Evolutionary conservation across 53 echinoderm and acorn worm species (phyloP).

Genomic region (Echinarachnius parma): DNA sequence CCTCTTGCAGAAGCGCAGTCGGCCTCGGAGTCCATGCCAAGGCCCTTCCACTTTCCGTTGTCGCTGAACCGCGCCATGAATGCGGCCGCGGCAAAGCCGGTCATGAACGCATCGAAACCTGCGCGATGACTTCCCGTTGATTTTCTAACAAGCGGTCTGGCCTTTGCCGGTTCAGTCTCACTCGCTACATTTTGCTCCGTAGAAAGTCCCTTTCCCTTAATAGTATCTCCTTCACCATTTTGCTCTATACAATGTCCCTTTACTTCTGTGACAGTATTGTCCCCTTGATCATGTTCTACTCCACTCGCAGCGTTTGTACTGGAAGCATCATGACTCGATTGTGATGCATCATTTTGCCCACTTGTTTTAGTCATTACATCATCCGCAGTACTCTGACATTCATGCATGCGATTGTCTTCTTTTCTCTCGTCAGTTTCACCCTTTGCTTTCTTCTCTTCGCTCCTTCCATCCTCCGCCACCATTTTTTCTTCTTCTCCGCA

Average conservation of each 20-base stretch:
- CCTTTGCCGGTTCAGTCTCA: background rate
- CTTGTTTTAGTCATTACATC: background rate
- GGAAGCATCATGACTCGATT: too few relatives aligned
- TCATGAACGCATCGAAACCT: slow-evolving; percentile 99
- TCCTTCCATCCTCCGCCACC: background rate
- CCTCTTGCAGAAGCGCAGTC: background rate
- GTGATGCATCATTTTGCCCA: background rate
- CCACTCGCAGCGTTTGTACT: too few relatives aligned
- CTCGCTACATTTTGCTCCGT: background rate
- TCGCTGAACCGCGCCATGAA: slow-evolving; percentile 40
- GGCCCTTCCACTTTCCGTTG: background rate
- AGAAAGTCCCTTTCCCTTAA: too few relatives aligned
- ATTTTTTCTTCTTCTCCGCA: background rate
- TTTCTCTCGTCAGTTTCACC: background rate
- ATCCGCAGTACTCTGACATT: background rate
- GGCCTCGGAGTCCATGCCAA: background rate
- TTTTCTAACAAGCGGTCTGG: slow-evolving; percentile 6
- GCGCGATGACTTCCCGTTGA: slow-evolving; percentile 72
- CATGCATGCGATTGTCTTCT: too few relatives aligned
- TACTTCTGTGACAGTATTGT: too few relatives aligned
- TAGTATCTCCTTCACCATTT: background rate
- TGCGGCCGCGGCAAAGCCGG: slow-evolving; percentile 78
- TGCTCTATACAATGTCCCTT: too few relatives aligned
- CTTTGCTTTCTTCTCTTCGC: background rate
- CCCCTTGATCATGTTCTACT: too few relatives aligned